These are phyloP conservation scores for Nephotettix cincticeps DNA, from an alignment of 1,140 invertebrate species.

Conservation along the genomic window DNA sequence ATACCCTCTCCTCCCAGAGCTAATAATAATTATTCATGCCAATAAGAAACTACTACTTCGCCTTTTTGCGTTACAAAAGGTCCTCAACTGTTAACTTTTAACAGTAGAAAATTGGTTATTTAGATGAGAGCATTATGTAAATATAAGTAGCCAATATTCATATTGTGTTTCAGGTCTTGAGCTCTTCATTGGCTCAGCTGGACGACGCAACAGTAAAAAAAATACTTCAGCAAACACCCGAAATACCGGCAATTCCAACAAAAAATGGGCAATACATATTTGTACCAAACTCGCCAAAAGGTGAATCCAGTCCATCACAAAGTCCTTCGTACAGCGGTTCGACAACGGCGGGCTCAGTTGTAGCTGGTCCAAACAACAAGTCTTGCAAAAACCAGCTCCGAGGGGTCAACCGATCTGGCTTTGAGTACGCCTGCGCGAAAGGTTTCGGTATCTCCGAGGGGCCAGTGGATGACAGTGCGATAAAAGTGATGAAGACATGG, in stretches of 20 bases:
- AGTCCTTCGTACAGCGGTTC: not conserved
- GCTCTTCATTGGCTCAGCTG: too few relatives aligned
- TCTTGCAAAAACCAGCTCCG: not conserved
- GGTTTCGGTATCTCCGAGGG: not conserved
- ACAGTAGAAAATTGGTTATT: too few relatives aligned
- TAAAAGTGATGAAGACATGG: not conserved
- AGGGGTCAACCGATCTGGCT: not conserved
- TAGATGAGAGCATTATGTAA: too few relatives aligned
- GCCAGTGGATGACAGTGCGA: not conserved
- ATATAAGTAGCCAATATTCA: too few relatives aligned
- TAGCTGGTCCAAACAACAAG: not conserved
- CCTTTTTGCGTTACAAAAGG: too few relatives aligned
- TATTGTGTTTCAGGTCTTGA: too few relatives aligned
- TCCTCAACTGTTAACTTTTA: too few relatives aligned
- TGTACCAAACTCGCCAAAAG: not conserved
- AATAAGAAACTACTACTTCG: too few relatives aligned
- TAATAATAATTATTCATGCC: too few relatives aligned
- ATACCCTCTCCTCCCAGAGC: too few relatives aligned
- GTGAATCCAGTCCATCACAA: not conserved
- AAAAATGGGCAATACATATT: not conserved
- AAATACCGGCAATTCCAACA: not conserved
- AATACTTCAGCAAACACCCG: not conserved
- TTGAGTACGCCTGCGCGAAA: not conserved
- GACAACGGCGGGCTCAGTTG: not conserved
- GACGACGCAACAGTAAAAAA: not conserved